phyloP scores from a whole-genome alignment of 2,888 invertebrate species.

The Dynastes grantii region DNA sequence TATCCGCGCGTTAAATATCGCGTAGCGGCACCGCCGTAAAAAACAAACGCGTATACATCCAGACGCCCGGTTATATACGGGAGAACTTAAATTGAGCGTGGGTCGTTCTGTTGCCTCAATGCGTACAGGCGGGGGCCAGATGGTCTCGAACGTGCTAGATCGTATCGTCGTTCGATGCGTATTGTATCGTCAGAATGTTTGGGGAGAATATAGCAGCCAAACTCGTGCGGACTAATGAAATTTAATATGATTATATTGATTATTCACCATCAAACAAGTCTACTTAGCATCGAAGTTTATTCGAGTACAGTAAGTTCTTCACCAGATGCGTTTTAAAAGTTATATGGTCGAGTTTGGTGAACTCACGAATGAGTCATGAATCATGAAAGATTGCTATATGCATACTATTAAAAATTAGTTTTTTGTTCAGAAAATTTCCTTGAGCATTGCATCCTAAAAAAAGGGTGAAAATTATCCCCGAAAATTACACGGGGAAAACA shows the following conservation, averaged over 20 bases:
- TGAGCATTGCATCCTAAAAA: no score
- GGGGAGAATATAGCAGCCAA: not conserved
- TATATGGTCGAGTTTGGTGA: no score
- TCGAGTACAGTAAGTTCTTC: no score
- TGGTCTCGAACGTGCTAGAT: slow-evolving; percentile 42
- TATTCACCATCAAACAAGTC: no score
- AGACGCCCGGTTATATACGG: slow-evolving; percentile 5
- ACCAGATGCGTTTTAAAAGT: no score
- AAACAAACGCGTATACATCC: slow-evolving; percentile 10
- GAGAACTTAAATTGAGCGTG: slow-evolving; percentile 43
- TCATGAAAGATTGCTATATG: no score
- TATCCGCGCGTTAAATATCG: slow-evolving; percentile 37
- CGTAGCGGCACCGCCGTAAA: slow-evolving; percentile 35
- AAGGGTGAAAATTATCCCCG: no score
- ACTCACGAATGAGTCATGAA: no score
- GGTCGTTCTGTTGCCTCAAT: slow-evolving; percentile 12
- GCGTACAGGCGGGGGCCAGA: slow-evolving; percentile 26
- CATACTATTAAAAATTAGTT: no score
- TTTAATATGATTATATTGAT: not conserved
- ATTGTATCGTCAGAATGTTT: slow-evolving; percentile 7
- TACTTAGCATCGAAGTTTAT: no score
- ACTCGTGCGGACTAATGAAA: not conserved
- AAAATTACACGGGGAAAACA: no score
- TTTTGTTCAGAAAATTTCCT: no score
- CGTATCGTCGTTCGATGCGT: not conserved